These are phyloP conservation scores for Tipula unca DNA, from an alignment of 2,888 invertebrate species.

Conservation along the genomic window DNA sequence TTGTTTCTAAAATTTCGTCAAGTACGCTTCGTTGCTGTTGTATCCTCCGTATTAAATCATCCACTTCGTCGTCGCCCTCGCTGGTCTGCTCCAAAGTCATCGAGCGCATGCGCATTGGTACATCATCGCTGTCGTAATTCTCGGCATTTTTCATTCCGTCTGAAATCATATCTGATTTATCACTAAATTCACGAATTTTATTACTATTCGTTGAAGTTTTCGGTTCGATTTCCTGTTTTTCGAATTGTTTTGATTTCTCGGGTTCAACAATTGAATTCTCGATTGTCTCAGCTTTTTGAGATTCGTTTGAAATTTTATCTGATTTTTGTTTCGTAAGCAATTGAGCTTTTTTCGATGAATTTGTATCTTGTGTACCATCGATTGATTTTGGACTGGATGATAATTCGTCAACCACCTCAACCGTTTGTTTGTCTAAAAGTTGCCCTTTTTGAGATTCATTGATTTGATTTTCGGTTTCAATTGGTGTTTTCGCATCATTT, in stretches of 20 bases:
- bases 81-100: neutral
- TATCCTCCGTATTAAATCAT: conserved; percentile 54
- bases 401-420: neutral
- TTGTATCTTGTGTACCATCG: neutral
- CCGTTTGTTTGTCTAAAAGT: neutral
- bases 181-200: neutral
- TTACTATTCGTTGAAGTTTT: neutral
- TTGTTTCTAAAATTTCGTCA: conserved; percentile 55
- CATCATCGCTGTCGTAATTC: neutral
- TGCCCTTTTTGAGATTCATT: neutral
- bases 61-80: neutral
- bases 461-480: neutral
- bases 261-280: neutral
- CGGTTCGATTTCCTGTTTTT: neutral
- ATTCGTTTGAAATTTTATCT: neutral
- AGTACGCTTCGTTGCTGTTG: conserved; percentile 61
- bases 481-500: neutral
- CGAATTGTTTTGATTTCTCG: neutral
- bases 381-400: neutral
- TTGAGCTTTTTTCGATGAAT: neutral
- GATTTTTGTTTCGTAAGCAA: neutral
- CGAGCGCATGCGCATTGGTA: neutral
- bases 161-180: neutral
- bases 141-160: neutral
- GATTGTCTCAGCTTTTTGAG: neutral